Conservation (phyloP, 2,888 invertebrate genomes). For the Hymenopus coronatus region DNA sequence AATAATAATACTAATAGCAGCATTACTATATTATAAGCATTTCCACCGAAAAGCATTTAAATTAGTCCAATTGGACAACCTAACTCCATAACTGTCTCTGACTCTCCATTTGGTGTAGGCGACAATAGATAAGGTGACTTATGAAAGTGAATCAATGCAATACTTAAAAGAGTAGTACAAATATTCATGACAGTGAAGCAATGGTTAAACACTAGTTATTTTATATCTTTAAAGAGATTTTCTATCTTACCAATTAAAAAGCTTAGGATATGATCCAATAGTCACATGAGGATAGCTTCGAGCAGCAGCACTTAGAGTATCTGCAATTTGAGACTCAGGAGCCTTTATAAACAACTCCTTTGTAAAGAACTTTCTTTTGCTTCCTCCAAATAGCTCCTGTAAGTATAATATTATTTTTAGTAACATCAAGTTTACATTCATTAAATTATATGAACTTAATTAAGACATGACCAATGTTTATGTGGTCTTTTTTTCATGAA, state of each 20-base stretch:
- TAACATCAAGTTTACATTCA: not conserved
- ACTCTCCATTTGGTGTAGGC: too few species aligned
- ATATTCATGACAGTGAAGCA: too few species aligned
- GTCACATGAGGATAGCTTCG: slow-evolving; percentile 50
- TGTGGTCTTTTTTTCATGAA: too few species aligned
- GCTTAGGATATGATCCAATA: slow-evolving; percentile 55
- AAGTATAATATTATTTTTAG: not conserved
- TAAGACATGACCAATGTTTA: not conserved
- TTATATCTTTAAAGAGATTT: not conserved
- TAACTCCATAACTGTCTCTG: too few species aligned
- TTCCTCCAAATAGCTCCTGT: slow-evolving; percentile 30
- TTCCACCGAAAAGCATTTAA: too few species aligned
- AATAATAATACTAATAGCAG: too few species aligned
- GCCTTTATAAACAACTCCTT: slow-evolving; percentile 49
- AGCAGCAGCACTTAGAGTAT: slow-evolving; percentile 46
- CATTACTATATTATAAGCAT: too few species aligned
- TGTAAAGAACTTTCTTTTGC: slow-evolving; percentile 45
- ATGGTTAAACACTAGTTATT: too few species aligned
- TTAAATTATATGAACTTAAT: not conserved
- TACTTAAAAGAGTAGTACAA: too few species aligned
- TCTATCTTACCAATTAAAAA: slow-evolving; percentile 42
- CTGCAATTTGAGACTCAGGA: slow-evolving; percentile 49
- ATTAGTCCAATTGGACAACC: too few species aligned
- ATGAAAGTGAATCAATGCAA: too few species aligned
- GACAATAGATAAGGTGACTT: too few species aligned